These are phyloP conservation scores for Hermetia illucens DNA, from an alignment of 1,140 invertebrate species.

Conservation along the genomic window DNA sequence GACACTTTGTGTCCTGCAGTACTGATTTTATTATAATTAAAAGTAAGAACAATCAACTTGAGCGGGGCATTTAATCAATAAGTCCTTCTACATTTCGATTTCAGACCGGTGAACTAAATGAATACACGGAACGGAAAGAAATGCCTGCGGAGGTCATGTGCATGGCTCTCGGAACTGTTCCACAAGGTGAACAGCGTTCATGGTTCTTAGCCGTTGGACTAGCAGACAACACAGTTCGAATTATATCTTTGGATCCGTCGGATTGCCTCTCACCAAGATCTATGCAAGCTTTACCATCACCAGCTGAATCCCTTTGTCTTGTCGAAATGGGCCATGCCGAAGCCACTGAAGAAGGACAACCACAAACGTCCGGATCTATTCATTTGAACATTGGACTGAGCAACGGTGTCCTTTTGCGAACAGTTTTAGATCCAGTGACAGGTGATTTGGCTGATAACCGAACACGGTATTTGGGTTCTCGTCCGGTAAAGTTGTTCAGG, in stretches of 20 bases:
- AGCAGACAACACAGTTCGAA: slow-evolving; percentile 91
- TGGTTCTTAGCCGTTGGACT: slow-evolving; percentile 95
- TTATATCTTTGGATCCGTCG: slow-evolving; percentile 92
- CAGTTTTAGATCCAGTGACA: slow-evolving; percentile 90
- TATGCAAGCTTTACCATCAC: slow-evolving; percentile 93
- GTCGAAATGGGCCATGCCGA: slow-evolving; percentile 67
- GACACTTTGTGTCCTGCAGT: slow-evolving; percentile 31
- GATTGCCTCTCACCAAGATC: slow-evolving; percentile 86
- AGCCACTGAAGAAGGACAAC: slow-evolving; percentile 34
- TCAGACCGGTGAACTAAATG: slow-evolving; percentile 92
- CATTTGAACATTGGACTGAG: slow-evolving; percentile 97
- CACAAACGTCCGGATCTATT: slow-evolving; percentile 50
- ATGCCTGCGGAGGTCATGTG: slow-evolving; percentile 95
- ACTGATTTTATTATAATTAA: slow-evolving; percentile 15
- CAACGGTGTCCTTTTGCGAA: slow-evolving; percentile 91
- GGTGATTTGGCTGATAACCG: slow-evolving; percentile 95
- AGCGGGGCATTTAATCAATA: background rate
- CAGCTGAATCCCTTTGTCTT: slow-evolving; percentile 92
- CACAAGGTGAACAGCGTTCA: slow-evolving; percentile 85
- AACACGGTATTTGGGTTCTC: slow-evolving; percentile 87
- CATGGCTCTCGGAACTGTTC: slow-evolving; percentile 94
- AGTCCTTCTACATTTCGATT: slow-evolving; percentile 10
- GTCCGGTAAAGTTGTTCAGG: slow-evolving; percentile 91
- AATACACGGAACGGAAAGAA: slow-evolving; percentile 93
- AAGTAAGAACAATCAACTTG: slow-evolving; percentile 1